Evolutionary conservation across 2,797 vertebrate species (phyloP).

Genomic region (Lutjanus campechanus): DNA sequence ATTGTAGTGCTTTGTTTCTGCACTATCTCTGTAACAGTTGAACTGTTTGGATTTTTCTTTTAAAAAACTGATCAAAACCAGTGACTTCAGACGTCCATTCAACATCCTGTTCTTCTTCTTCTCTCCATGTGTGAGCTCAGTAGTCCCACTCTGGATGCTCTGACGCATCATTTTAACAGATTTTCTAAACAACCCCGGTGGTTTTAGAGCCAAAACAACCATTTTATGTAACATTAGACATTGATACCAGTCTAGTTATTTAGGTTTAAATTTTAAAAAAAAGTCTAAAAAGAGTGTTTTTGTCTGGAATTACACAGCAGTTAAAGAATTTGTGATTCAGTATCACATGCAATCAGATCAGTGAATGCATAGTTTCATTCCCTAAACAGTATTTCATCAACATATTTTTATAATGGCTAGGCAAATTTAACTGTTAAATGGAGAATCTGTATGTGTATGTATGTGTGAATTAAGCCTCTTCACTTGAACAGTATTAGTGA

Average conservation of each 20-base stretch:
- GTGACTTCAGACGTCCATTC: constrained; percentile 32
- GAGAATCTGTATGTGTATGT: constrained; percentile 41
- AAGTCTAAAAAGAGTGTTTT: constrained; percentile 18
- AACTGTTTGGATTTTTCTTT: constrained; percentile 70
- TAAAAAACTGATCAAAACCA: constrained; percentile 31
- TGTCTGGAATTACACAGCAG: constrained; percentile 13
- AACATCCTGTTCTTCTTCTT: constrained; percentile 21
- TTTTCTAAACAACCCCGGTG: constrained; percentile 69
- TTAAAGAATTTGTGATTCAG: constrained; percentile 13
- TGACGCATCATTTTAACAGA: constrained; percentile 28
- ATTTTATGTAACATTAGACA: constrained; percentile 42
- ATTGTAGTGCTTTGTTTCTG: constrained; percentile 60
- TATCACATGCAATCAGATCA: constrained; percentile 22
- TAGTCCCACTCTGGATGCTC: constrained; percentile 25
- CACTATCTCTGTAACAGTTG: constrained; percentile 78
- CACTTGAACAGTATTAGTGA: constrained; percentile 51
- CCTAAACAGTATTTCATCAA: constrained; percentile 14
- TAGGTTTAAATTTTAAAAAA: constrained; percentile 13
- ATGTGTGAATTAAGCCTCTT: constrained; percentile 46
- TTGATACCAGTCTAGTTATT: constrained; percentile 10
- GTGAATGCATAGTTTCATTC: constrained; percentile 51
- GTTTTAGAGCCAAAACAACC: constrained; percentile 59
- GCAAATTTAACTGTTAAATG: constrained; percentile 53
- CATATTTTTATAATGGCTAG: constrained; percentile 23
- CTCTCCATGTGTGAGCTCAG: constrained; percentile 33